Percentiles rank a stretch among this genome's conserved stretches.
Conservation (phyloP, 1,140 invertebrate species). For the Aphelenchoides avenae region DNA sequence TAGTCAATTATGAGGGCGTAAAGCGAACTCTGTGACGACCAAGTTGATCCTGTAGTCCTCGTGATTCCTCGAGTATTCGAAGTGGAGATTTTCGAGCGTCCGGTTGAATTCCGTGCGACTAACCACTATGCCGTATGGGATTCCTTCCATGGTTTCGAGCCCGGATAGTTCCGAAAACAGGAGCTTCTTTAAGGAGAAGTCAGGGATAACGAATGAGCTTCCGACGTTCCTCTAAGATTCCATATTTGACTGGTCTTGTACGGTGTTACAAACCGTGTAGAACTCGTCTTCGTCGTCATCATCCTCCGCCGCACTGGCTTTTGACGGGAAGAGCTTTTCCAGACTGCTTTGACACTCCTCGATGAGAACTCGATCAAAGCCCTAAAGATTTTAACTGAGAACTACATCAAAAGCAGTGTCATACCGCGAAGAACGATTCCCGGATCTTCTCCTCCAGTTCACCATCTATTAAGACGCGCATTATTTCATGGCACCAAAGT, state of each 20-base stretch:
- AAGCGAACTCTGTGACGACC: constrained; percentile 20
- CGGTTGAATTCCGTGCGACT: constrained; percentile 21
- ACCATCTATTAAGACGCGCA: constrained; percentile 20
- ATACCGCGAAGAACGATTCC: constrained; percentile 15
- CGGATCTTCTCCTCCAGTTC: constrained; percentile 13
- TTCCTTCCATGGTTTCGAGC: constrained; percentile 30
- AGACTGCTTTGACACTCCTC: constrained; percentile 23
- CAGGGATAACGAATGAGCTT: background rate
- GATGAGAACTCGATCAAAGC: constrained; percentile 17
- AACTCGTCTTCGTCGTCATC: constrained; percentile 1
- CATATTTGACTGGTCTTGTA: too few species aligned
- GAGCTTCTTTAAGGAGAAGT: constrained; percentile 26
- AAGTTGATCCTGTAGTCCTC: constrained; percentile 32
- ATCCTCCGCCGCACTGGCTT: constrained; percentile 18
- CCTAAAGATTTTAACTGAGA: constrained; percentile 10
- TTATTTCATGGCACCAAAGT: constrained; percentile 29
- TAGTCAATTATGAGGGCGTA: constrained; percentile 13
- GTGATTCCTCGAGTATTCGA: constrained; percentile 32
- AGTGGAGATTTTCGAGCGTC: constrained; percentile 33
- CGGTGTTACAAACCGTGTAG: too few species aligned
- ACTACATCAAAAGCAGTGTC: background rate
- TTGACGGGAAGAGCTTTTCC: constrained; percentile 28
- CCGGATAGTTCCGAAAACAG: constrained; percentile 31
- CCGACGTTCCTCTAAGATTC: constrained; percentile 27
- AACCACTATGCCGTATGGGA: constrained; percentile 15